phyloP scores from a whole-genome alignment of 2,888 invertebrate species.

The Metacarcinus magister region DNA sequence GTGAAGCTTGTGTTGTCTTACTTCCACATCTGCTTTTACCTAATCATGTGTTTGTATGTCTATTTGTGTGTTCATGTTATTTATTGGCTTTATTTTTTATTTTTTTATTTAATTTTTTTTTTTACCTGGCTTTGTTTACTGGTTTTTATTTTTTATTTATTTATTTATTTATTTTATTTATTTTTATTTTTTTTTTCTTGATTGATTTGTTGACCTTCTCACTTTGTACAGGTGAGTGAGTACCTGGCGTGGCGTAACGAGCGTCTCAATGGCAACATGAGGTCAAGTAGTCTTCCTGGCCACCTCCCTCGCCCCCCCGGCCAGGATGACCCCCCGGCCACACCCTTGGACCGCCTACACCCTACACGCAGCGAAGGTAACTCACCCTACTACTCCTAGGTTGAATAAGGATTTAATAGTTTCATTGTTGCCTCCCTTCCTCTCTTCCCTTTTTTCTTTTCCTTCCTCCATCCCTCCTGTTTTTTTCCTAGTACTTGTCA shows the following conservation, averaged over 20 bases:
- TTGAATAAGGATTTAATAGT: not conserved
- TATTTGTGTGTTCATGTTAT: not conserved
- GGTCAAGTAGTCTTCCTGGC: slow-evolving; percentile 76
- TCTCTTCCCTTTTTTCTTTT: not conserved
- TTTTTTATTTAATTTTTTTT: not conserved
- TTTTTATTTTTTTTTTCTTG: not conserved
- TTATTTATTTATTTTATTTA: not conserved
- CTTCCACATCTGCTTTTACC: not conserved
- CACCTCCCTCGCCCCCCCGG: slow-evolving; percentile 56
- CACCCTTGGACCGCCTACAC: slow-evolving; percentile 67
- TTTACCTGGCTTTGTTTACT: not conserved
- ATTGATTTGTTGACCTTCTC: not conserved
- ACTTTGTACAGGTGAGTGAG: slow-evolving; percentile 65
- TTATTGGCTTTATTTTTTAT: not conserved
- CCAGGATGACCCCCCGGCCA: slow-evolving; percentile 61
- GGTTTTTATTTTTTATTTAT: not conserved
- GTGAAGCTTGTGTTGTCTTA: not conserved
- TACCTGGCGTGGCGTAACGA: slow-evolving; percentile 78
- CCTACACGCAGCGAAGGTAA: slow-evolving; percentile 79
- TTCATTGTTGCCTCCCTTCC: not conserved
- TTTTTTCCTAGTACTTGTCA: not conserved
- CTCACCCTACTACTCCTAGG: not conserved
- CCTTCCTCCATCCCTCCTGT: not conserved
- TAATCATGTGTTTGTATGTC: not conserved
- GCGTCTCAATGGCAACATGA: slow-evolving; percentile 70